phyloP scores from a whole-genome alignment of 2,888 invertebrate species.

The Minunthozetes semirufus region DNA sequence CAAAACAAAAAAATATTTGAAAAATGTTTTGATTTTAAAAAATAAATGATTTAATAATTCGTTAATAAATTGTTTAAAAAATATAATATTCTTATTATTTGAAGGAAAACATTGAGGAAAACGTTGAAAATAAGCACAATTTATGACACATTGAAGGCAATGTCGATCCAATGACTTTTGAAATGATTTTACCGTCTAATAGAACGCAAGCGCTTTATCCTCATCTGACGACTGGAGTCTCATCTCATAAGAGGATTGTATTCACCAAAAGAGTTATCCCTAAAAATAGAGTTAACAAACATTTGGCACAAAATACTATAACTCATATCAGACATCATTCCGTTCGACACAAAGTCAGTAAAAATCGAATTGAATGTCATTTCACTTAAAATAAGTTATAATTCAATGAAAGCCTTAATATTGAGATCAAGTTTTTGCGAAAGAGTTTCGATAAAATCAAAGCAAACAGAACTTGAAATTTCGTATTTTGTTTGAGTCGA shows the following conservation, averaged over 20 bases:
- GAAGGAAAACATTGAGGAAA: too few species aligned
- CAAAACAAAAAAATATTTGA: too few species aligned
- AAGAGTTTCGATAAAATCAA: slow-evolving; percentile 16
- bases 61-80: too few species aligned
- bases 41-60: too few species aligned
- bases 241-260: not conserved
- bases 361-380: too few species aligned
- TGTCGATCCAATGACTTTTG: slow-evolving; percentile 31
- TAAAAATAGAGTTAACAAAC: not conserved
- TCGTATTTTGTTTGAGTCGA: slow-evolving; percentile 32
- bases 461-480: slow-evolving; percentile 24
- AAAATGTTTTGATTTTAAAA: too few species aligned
- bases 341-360: too few species aligned
- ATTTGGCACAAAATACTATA: not conserved
- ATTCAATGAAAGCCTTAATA: slow-evolving; percentile 3
- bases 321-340: too few species aligned
- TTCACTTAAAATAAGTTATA: not conserved
- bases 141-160: not conserved
- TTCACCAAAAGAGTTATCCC: not conserved
- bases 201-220: slow-evolving; percentile 25
- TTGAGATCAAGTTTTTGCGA: not conserved
- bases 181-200: not conserved
- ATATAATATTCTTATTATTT: too few species aligned
- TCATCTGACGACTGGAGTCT: not conserved
- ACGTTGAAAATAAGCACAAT: too few species aligned